Conservation (phyloP, 2,797 vertebrate genomes). For the Crossoptilon crossoptilon region DNA sequence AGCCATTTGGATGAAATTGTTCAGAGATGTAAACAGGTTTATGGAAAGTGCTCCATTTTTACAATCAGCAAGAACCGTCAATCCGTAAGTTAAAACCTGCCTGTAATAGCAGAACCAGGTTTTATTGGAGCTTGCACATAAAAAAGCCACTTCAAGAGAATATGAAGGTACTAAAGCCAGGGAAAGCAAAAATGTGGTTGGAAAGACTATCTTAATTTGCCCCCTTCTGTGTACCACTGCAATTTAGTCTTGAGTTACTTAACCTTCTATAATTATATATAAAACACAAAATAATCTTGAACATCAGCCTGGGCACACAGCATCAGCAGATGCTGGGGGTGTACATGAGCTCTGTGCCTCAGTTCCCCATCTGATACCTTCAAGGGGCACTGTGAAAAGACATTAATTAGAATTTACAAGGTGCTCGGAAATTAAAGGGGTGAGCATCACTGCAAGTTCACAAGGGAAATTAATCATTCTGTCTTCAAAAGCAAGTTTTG, state of each 20-base stretch:
- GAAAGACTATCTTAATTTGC: conserved; percentile 19
- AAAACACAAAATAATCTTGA: conserved; percentile 34
- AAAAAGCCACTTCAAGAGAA: conserved; percentile 38
- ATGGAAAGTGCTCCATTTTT: conserved; percentile 50
- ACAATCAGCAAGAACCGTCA: conserved; percentile 43
- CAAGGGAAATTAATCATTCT: conserved; percentile 68
- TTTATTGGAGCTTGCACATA: neutral
- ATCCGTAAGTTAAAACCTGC: conserved; percentile 41
- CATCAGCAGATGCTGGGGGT: neutral
- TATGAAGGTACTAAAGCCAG: neutral
- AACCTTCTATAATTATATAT: neutral
- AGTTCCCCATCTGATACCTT: conserved; percentile 27
- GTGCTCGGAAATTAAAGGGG: conserved; percentile 60
- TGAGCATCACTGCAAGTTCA: conserved; percentile 57
- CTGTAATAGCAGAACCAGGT: neutral
- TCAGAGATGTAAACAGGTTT: conserved; percentile 48
- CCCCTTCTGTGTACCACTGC: neutral
- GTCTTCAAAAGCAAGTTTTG: conserved; percentile 72
- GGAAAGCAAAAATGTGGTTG: conserved; percentile 2
- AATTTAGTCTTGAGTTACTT: conserved; percentile 22
- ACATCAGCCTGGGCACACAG: neutral
- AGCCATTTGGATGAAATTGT: conserved; percentile 17
- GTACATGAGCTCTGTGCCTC: neutral
- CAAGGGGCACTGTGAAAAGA: conserved; percentile 46
- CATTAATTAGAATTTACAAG: conserved; percentile 70